Evolutionary conservation across 2,797 vertebrate species (phyloP).

Genomic region (Chiloscyllium punctatum): DNA sequence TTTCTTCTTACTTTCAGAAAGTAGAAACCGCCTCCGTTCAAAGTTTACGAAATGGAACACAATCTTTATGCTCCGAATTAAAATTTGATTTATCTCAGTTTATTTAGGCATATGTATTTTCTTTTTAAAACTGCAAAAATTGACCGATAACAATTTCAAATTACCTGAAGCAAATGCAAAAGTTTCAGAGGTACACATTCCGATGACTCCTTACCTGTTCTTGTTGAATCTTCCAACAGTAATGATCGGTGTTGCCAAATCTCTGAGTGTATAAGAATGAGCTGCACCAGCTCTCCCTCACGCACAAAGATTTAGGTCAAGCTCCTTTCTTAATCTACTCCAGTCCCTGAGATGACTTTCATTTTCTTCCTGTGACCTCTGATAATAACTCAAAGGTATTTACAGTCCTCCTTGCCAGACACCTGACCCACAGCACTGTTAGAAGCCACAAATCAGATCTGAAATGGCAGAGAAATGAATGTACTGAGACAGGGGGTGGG

Average conservation of each 20-base stretch:
- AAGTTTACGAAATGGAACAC: background rate
- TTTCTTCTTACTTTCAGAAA: background rate
- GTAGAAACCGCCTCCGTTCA: no score
- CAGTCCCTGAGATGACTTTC: background rate
- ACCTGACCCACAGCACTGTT: conserved; percentile 4
- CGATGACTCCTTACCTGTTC: background rate
- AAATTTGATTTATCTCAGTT: background rate
- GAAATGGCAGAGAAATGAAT: background rate
- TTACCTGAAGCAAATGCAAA: background rate
- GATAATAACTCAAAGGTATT: conserved; percentile 23
- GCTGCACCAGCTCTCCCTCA: background rate
- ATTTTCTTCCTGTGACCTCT: conserved; percentile 6
- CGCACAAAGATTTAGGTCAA: background rate
- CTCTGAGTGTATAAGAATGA: background rate
- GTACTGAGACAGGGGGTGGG: background rate
- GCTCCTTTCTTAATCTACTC: background rate
- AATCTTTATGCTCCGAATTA: background rate
- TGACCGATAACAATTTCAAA: background rate
- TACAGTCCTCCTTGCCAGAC: background rate
- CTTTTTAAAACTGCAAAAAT: background rate
- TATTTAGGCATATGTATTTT: background rate
- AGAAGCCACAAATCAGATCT: background rate
- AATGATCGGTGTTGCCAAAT: background rate
- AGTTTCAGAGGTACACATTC: background rate
- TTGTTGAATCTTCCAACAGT: background rate